A percentile compares a stretch with the other conserved stretches of the same genome.
Conservation (phyloP, 2,797 vertebrate species). For the Hypotaenidia okinawae region DNA sequence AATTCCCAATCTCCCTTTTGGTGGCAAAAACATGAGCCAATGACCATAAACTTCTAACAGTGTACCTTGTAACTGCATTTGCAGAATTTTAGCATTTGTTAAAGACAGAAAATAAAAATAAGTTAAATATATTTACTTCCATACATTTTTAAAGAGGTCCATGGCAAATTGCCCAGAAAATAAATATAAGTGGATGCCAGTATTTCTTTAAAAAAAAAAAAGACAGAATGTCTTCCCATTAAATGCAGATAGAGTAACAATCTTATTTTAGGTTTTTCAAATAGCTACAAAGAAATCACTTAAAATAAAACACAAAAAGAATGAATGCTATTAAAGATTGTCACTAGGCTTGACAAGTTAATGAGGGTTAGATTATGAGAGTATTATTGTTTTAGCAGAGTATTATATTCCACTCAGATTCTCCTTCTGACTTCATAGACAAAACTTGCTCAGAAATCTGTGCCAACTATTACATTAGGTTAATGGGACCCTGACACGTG, state of each 20-base stretch:
- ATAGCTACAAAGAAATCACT: constrained; percentile 45
- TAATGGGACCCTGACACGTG: constrained; percentile 47
- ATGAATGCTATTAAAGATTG: constrained; percentile 59
- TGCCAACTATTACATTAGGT: constrained; percentile 60
- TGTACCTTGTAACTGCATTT: neutral
- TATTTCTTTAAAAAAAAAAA: neutral
- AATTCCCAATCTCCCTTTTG: neutral
- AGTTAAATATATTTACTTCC: neutral
- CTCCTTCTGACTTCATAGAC: constrained; percentile 46
- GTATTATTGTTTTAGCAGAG: constrained; percentile 69
- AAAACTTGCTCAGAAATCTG: constrained; percentile 65
- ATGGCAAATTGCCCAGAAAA: constrained; percentile 6
- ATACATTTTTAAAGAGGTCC: neutral
- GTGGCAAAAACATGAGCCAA: neutral
- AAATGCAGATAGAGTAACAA: constrained; percentile 34
- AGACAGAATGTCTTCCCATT: neutral
- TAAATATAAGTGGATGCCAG: neutral
- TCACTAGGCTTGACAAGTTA: constrained; percentile 69
- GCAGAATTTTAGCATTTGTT: neutral
- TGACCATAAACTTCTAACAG: neutral
- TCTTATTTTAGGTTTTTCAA: constrained; percentile 2
- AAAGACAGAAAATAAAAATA: neutral
- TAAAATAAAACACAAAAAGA: constrained; percentile 46
- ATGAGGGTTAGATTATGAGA: constrained; percentile 64
- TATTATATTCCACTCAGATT: constrained; percentile 66